Evolutionary conservation across 2,888 invertebrate species (phyloP), one percentile per base, ranked within the genome.

Genomic region (Drosophila paramelanica): DNA sequence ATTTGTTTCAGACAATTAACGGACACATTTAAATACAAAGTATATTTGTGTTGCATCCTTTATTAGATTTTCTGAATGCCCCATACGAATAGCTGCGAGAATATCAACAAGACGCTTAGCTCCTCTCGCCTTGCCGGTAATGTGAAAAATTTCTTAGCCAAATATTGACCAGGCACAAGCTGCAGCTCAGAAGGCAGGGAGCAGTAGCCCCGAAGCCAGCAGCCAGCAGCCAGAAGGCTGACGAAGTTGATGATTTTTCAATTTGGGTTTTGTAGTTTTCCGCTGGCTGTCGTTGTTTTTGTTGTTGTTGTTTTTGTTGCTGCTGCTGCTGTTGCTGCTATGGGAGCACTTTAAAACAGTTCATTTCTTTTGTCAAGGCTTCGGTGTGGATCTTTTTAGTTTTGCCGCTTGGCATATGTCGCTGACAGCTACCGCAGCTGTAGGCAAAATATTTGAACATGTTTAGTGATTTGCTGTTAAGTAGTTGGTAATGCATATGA

Each of bases 141-240:
- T 89, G 82, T 89, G 77, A 90, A 90, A 89, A 89, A 89, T 90
- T 89, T 90, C 87, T 90, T 89, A 87, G 82, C 82, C 82, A 90
- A 90, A 90, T 90, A 90, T 90, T 90, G 90, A 90, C 85, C 77
- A 67, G 79, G 53, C 68, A 50, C 56, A 57, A 67, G 72, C 52
- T 47, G 52, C 20, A 33, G 69, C 38, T 60, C 43, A 23, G 55
- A 20, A 66, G 66, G 33, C 42, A 53, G 41, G 43, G 8, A 6
- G 31, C 31, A 36, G 36, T 36, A 42, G 58, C 3, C 39, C 39
- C 46, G 68, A 14, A 39, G 36, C 11, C 38, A 47, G 51, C 51
- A 47, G 51, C 20, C 59, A 64, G 50, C 55, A 27, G 31, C 31
- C 31, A 73, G 57, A 53, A 62, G 73, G 55, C 74, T 84, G 77